These are phyloP conservation scores for Acanthosepion lycidas DNA, from an alignment of 2,888 invertebrate genomes.

Conservation along the genomic window DNA sequence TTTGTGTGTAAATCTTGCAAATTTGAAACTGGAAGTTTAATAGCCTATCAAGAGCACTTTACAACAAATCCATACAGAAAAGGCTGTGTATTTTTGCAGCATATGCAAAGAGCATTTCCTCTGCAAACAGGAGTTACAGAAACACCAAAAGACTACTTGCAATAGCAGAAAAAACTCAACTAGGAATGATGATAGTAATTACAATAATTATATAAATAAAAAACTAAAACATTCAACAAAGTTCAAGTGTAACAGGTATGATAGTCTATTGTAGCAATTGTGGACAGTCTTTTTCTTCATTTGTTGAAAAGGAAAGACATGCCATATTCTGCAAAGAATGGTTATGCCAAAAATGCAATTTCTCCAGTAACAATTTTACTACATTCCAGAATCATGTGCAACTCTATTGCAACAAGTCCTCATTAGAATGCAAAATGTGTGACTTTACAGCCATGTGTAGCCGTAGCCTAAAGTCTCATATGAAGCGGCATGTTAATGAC, in stretches of 20 bases:
- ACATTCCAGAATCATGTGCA: slow-evolving; percentile 40
- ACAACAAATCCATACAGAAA: slow-evolving; percentile 53
- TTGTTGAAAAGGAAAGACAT: slow-evolving; percentile 61
- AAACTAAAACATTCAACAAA: too few species aligned
- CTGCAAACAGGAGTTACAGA: slow-evolving; percentile 55
- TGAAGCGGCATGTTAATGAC: slow-evolving; percentile 74
- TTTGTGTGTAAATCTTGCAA: slow-evolving; percentile 68
- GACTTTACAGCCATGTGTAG: slow-evolving; percentile 72
- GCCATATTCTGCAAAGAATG: slow-evolving; percentile 47
- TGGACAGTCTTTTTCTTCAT: slow-evolving; percentile 59
- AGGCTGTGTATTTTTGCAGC: slow-evolving; percentile 59
- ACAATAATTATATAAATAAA: slow-evolving; percentile 45
- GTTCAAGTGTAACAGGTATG: too few species aligned
- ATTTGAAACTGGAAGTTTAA: slow-evolving; percentile 65
- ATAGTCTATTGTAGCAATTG: slow-evolving; percentile 62
- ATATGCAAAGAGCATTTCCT: slow-evolving; percentile 58
- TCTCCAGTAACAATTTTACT: slow-evolving; percentile 42
- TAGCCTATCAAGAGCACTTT: slow-evolving; percentile 59
- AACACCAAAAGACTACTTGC: slow-evolving; percentile 53
- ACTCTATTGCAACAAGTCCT: slow-evolving; percentile 54
- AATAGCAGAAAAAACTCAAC: slow-evolving; percentile 49
- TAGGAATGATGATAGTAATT: background rate
- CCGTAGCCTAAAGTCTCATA: slow-evolving; percentile 73
- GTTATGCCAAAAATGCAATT: slow-evolving; percentile 51
- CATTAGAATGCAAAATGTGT: slow-evolving; percentile 69